Base-by-base conservation (phyloP, 2,888 invertebrate genomes). In the Athalia cordata region DNA sequence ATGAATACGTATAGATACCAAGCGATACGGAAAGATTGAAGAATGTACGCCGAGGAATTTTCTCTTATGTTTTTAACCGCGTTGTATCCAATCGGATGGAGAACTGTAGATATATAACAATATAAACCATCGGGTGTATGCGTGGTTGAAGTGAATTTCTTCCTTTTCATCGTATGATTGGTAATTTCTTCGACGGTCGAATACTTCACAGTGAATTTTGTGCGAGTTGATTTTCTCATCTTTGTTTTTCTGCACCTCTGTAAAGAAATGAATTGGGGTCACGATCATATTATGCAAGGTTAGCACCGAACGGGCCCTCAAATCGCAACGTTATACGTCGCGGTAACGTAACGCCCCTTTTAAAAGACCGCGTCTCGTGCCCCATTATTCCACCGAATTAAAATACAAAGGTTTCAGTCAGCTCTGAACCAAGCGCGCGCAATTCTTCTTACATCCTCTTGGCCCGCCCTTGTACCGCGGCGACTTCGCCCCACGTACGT, bases 321-420 rank as follows among this genome's bases (percentile, higher is more conserved):
- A 72, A 59, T 72, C 59, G 57, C n/a, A 29, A 29, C 29, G 29
- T 29, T 29, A 29, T 29, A 29, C 29, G 15, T 59, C 47, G 57
- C 15, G 7, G 72, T 47, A 59, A 59, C 13, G 72, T 47, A 11
- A 72, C 72, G 72, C 72, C 72, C 72, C 57, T 57, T 13, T 72
- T 47, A 52, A 68, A 68, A 55, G 29, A 47, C 52, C 55, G 55
- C 29, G 29, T 29, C 29, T 29, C 29, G 9, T 59, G n/a, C 45
- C 29, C 59, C 52, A 59, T 72, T 59, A 72, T 59, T 59, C 59
- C 72, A 59, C 15, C 47, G 72, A 72, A 72, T 72, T 72, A 72
- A 72, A 72, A 72, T 72, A 72, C 72, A 72, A 72, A 72, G 72
- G 59, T 72, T n/a, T 55, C 47, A 15, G 45, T n/a, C 47, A 45